phyloP scores from a whole-genome alignment of 2,797 vertebrate species.

The Amazona ochrocephala region DNA sequence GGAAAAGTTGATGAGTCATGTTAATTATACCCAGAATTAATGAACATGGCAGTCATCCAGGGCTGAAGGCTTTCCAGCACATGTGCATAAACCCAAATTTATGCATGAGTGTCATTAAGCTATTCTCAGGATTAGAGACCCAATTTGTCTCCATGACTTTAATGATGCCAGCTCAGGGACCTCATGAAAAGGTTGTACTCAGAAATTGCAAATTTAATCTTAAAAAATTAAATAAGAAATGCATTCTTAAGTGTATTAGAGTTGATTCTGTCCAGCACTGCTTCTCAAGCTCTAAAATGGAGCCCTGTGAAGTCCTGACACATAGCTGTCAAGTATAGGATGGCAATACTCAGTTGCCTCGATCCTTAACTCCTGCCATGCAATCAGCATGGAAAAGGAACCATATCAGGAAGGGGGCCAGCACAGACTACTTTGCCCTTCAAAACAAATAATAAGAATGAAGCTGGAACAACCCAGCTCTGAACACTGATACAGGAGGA shows the following conservation, averaged over 20 bases:
- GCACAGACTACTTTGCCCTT: neutral
- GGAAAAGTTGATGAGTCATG: conserved; percentile 2
- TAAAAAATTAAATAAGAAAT: neutral
- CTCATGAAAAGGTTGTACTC: neutral
- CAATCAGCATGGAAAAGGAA: neutral
- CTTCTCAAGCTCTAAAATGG: neutral
- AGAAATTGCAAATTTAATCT: neutral
- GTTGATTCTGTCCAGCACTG: neutral
- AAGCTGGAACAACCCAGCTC: neutral
- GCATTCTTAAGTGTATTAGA: neutral
- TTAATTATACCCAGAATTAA: conserved; percentile 16
- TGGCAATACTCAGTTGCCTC: neutral
- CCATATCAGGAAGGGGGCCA: neutral
- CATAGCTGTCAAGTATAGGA: neutral
- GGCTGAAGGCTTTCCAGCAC: neutral
- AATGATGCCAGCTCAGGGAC: neutral
- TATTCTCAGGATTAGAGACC: neutral
- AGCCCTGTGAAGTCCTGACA: neutral
- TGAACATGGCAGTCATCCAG: neutral
- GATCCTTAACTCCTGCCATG: neutral
- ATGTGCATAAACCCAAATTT: neutral
- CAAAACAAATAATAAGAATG: neutral
- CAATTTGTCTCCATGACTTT: neutral
- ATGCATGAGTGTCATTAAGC: neutral
- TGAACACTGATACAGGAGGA: neutral